Percentiles rank a stretch among this genome's conserved stretches.
Evolutionary conservation across 1,140 invertebrate species (phyloP).

Genomic region (Micrasema minimum): DNA sequence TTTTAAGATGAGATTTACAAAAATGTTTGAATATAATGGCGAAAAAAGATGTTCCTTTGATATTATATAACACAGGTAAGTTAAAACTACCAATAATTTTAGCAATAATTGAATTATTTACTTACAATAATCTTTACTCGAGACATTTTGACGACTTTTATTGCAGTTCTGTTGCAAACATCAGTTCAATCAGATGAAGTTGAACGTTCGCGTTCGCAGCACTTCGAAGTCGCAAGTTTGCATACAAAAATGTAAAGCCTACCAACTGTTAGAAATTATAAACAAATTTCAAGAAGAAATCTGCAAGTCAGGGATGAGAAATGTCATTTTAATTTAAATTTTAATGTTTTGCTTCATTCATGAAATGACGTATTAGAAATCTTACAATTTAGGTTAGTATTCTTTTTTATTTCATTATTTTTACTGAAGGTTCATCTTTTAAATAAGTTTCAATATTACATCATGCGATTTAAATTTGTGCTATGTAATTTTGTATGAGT

Average conservation of each 20-base stretch:
- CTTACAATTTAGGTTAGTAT: constrained; percentile 11
- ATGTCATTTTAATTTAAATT: background rate
- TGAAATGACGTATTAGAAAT: background rate
- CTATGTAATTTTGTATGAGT: background rate
- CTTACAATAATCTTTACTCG: constrained; percentile 45
- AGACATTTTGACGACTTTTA: constrained; percentile 38
- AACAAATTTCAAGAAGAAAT: constrained; percentile 40
- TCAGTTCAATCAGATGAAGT: constrained; percentile 17
- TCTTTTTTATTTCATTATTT: background rate
- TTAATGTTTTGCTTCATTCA: constrained; percentile 18
- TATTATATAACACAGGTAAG: background rate
- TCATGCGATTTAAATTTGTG: constrained; percentile 17
- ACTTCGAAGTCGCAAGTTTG: constrained; percentile 4
- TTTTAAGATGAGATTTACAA: constrained; percentile 30
- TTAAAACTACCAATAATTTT: constrained; percentile 18
- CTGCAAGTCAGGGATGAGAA: constrained; percentile 36
- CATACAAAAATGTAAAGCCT: constrained; percentile 15
- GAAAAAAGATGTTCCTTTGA: background rate
- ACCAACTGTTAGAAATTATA: constrained; percentile 40
- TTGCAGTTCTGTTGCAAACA: constrained; percentile 33
- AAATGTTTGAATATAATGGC: background rate
- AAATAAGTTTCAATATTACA: background rate
- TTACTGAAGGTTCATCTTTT: background rate
- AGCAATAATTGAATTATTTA: constrained; percentile 32
- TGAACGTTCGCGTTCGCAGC: background rate